Conservation (phyloP, 1,140 invertebrate species). For the Cryptotermes secundus region DNA sequence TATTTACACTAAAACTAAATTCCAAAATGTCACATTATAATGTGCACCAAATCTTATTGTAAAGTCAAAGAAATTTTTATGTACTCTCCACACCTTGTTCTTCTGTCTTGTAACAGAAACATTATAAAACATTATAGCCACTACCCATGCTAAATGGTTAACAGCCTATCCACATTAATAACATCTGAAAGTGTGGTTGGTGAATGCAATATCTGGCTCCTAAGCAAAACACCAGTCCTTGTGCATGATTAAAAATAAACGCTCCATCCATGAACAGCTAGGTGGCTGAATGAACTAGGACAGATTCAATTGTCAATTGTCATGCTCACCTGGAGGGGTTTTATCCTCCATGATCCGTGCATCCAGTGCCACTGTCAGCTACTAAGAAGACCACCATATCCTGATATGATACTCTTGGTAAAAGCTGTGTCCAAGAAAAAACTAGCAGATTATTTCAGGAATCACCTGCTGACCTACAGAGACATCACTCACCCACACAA, state of each 20-base stretch:
- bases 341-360: neutral
- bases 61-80: too few relatives aligned
- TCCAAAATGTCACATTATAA: too few relatives aligned
- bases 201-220: neutral
- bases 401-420: too few relatives aligned
- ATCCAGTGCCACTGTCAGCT: neutral
- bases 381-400: neutral
- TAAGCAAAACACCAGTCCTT: neutral
- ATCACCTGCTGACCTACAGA: constrained; percentile 7
- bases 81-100: too few relatives aligned
- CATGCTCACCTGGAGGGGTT: neutral
- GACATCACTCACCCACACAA: neutral
- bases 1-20: too few relatives aligned
- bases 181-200: neutral
- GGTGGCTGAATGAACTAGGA: too few relatives aligned
- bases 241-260: constrained; percentile 3
- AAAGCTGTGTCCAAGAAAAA: neutral
- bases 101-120: too few relatives aligned
- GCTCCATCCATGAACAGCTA: neutral
- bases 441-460: constrained; percentile 22
- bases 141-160: neutral
- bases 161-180: neutral
- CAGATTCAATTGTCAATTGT: neutral
- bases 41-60: too few relatives aligned
- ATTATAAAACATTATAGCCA: too few relatives aligned